phyloP scores from a whole-genome alignment of 1,140 invertebrate species.

The Conus betulinus region DNA sequence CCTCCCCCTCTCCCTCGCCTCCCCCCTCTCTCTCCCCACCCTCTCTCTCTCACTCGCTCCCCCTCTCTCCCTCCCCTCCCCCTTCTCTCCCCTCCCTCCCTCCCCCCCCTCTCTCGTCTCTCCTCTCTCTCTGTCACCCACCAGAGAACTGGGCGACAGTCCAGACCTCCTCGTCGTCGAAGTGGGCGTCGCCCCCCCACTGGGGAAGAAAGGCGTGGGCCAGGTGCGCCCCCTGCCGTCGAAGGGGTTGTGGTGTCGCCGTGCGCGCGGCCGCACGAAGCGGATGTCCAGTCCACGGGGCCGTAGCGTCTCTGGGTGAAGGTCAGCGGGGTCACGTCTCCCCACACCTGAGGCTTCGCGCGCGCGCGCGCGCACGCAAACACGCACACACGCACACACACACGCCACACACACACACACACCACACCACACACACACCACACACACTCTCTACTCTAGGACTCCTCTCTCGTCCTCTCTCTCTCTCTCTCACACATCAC shows the following conservation, averaged over 20 bases:
- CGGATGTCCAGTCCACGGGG: conserved; percentile 67
- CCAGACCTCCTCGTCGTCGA: conserved; percentile 74
- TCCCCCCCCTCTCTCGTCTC: too few relatives aligned
- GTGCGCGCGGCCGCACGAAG: conserved; percentile 59
- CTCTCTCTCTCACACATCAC: too few relatives aligned
- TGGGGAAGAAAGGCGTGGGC: conserved; percentile 78
- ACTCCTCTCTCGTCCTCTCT: too few relatives aligned
- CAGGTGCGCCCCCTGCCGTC: conserved; percentile 72
- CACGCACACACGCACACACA: background rate
- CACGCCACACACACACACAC: background rate
- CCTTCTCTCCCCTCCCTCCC: too few relatives aligned
- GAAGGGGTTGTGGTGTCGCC: conserved; percentile 72
- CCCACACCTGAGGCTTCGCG: conserved; percentile 61
- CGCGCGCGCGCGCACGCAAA: background rate
- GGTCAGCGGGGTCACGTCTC: conserved; percentile 64
- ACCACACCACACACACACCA: too few relatives aligned
- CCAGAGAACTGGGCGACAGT: conserved; percentile 61
- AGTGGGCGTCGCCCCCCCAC: conserved; percentile 85
- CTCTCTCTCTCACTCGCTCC: too few relatives aligned
- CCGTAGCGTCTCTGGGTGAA: conserved; percentile 52
- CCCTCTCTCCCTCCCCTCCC: too few relatives aligned
- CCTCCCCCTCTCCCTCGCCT: too few relatives aligned
- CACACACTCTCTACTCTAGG: too few relatives aligned
- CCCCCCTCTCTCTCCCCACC: too few relatives aligned
- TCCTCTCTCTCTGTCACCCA: conserved; percentile 25